phyloP scores from a whole-genome alignment of 2,888 invertebrate genomes.

The Phrixothrix hirtus region DNA sequence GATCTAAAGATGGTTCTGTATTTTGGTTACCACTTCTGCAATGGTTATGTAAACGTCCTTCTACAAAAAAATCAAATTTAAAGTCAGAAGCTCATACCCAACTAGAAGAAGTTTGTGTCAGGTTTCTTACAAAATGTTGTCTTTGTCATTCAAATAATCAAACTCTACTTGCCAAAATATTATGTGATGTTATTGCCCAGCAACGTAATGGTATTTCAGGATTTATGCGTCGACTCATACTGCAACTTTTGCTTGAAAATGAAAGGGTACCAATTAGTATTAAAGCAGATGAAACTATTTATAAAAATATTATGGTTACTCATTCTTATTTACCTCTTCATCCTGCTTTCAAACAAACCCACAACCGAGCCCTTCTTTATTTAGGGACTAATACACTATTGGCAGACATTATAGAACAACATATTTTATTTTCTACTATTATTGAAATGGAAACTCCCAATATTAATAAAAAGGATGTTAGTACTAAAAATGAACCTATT shows the following conservation, averaged over 20 bases:
- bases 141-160: slow-evolving; percentile 86
- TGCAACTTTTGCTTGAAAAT: slow-evolving; percentile 84
- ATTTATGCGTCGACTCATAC: slow-evolving; percentile 82
- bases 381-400: slow-evolving; percentile 78
- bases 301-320: slow-evolving; percentile 48
- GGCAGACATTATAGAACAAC: slow-evolving; percentile 71
- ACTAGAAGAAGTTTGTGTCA: slow-evolving; percentile 76
- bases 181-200: slow-evolving; percentile 75
- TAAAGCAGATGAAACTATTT: slow-evolving; percentile 54
- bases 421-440: slow-evolving; percentile 54
- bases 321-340: slow-evolving; percentile 58
- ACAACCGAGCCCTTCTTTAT: slow-evolving; percentile 71
- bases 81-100: slow-evolving; percentile 57
- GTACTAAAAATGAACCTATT: slow-evolving; percentile 40
- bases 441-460: slow-evolving; percentile 32
- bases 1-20: slow-evolving; percentile 73
- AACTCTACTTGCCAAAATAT: slow-evolving; percentile 75
- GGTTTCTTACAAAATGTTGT: slow-evolving; percentile 81
- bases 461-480: slow-evolving; percentile 38
- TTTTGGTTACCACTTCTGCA: slow-evolving; percentile 85
- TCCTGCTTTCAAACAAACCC: slow-evolving; percentile 73
- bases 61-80: slow-evolving; percentile 43
- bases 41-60: slow-evolving; percentile 64
- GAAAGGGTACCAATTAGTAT: slow-evolving; percentile 82
- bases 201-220: slow-evolving; percentile 75